phyloP scores from a whole-genome alignment of 2,113 vertebrate species.

The pig (Sus scrofa) region T2T-Sscrofa CM000814.6:89200001-89200500 shows the following conservation, averaged over 20 bases:
- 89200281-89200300: background rate
- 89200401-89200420: background rate
- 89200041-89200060: conserved; percentile 26
- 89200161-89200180: background rate
- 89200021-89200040: background rate
- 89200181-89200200: background rate
- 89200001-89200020: conserved; percentile 40
- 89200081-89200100: background rate
- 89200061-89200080: background rate
- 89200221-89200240: background rate
- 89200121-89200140: background rate
- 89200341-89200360: background rate
- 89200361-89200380: background rate
- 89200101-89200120: background rate
- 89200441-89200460: background rate
- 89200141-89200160: background rate
- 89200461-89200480: background rate
- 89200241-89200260: background rate
- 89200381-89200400: background rate
- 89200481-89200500: background rate
- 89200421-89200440: background rate
- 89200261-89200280: background rate
- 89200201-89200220: background rate
- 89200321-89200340: background rate
- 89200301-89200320: background rate